Evolutionary conservation across 2,113 vertebrate species (phyloP).

Genomic region (Cranoglanis bouderius): DNA sequence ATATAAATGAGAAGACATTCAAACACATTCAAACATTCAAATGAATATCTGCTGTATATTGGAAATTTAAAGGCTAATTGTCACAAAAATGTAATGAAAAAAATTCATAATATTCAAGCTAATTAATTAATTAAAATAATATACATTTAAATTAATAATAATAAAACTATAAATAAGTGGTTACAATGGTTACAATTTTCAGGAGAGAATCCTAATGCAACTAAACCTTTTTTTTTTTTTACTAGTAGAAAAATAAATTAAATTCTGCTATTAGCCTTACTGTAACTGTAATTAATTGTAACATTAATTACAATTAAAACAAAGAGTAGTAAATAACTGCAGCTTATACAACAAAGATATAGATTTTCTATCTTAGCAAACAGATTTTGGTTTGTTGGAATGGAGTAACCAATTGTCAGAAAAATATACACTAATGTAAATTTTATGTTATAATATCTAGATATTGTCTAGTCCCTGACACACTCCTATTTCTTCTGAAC

Average conservation of each 20-base stretch:
- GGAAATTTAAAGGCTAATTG: background rate
- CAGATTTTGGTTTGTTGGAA: background rate
- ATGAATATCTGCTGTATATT: background rate
- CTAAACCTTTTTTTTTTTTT: background rate
- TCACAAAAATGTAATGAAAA: background rate
- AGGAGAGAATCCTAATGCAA: too few relatives aligned
- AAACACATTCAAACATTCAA: background rate
- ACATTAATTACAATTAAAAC: background rate
- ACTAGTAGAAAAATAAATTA: background rate
- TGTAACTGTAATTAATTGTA: background rate
- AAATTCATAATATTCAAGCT: too few relatives aligned
- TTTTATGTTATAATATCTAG: background rate
- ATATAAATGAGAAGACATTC: background rate
- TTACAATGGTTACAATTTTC: background rate
- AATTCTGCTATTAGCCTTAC: background rate
- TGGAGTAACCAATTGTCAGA: background rate
- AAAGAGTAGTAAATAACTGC: background rate
- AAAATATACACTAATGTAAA: background rate
- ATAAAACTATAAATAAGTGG: background rate
- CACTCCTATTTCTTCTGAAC: background rate
- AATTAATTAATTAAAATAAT: background rate
- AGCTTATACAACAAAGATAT: background rate
- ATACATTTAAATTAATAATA: background rate
- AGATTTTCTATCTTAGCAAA: background rate
- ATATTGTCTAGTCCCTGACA: background rate